These are phyloP conservation scores for Atethmia centrago DNA, from an alignment of 2,888 invertebrate genomes.

Conservation along the genomic window DNA sequence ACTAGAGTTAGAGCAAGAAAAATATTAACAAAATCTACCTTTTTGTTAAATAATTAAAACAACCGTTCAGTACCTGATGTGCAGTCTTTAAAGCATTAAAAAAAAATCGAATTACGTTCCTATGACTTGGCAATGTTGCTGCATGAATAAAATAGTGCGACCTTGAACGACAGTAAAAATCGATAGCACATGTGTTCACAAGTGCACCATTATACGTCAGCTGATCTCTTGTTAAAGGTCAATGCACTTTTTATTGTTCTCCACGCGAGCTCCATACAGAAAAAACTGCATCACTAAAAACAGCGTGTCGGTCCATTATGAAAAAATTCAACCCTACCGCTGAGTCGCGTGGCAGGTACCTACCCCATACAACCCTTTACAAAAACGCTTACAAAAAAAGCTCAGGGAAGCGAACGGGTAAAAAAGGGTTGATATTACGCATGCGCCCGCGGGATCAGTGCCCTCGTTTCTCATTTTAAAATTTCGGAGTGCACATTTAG, in stretches of 20 bases:
- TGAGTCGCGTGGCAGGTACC: constrained; percentile 88
- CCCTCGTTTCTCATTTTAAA: constrained; percentile 87
- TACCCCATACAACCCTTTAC: constrained; percentile 87
- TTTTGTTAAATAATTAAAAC: background rate
- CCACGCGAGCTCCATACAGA: constrained; percentile 75
- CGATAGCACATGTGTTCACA: constrained; percentile 83
- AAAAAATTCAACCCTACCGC: constrained; percentile 89
- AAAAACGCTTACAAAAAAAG: constrained; percentile 88
- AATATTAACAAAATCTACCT: background rate
- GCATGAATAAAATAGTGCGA: constrained; percentile 67
- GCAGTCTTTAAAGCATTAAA: background rate
- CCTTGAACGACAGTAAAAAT: constrained; percentile 86
- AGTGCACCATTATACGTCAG: constrained; percentile 89
- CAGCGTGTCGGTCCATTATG: constrained; percentile 80
- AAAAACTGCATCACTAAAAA: constrained; percentile 83
- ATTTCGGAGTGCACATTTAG: constrained; percentile 74
- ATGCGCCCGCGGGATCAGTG: constrained; percentile 87
- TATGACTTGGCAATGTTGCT: constrained; percentile 3
- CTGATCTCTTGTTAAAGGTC: constrained; percentile 88
- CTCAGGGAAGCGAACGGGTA: constrained; percentile 88
- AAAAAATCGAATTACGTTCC: constrained; percentile 10
- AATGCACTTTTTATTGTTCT: constrained; percentile 87
- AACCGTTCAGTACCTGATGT: background rate
- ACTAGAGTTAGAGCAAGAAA: background rate
- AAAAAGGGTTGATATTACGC: constrained; percentile 90